Base-by-base conservation (phyloP, 2,797 vertebrate genomes). In the Mormyrus hasselquistii region DNA sequence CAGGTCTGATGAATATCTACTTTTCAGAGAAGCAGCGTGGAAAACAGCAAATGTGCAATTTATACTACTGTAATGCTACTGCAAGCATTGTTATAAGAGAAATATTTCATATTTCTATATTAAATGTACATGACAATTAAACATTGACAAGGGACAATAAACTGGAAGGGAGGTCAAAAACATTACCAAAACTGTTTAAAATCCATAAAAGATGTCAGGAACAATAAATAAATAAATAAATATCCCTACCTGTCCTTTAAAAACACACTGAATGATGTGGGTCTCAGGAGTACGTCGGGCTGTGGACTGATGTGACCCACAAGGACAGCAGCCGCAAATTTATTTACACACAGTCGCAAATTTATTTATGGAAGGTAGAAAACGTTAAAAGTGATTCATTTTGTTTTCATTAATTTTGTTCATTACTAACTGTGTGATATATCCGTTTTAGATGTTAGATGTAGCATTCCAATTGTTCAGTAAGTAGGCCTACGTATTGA, bases 1-100 rank as follows among this genome's bases (percentile, higher is more conserved):
- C 92, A 73, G 90, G 84, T 82, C 90, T 91, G 89, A 88, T 82
- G 73, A 79, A 47, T 79, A 79, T 79, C 73, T 47, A 79, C 73
- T 79, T 79, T 79, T 79, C 73, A 79, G 38, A 79, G 34, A 25
- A 79, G 38, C 73, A 79, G 73, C 3, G 41, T 47, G 19, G 19
- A 79, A 79, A 44, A 9, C 73, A n/a, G 73, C 19, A n/a, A 41
- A 47, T n/a, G 6, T n/a, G 38, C 16, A 79, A 19, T 47, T 79
- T 79, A 79, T 44, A 79, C 41, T 44, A 79, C 41, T 47, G 7
- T 79, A 79, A 79, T 9, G 73, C 38, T 79, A 44, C 16, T 79
- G 5, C 7, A 79, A 47, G 41, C 73, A 79, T 79, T 73, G 65
- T 38, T 73, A 79, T 19, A 79, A 9, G 73, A n/a, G 2, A 79